Conservation (phyloP, 2,797 vertebrate genomes). For the Poeciliopsis presidionis region DNA sequence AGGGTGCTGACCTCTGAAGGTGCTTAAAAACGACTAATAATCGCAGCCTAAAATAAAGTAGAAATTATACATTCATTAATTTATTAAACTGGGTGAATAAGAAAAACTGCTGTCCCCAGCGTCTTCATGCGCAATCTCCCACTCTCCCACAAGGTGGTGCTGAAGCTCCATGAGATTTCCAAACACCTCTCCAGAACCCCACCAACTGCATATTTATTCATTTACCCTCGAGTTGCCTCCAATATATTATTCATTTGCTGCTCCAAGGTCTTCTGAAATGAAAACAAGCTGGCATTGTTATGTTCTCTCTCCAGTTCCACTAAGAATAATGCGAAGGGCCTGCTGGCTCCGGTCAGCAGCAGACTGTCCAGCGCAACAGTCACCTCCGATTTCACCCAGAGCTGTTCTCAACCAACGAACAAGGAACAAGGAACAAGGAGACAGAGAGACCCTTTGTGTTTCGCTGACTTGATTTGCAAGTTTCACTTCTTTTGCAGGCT, state of each 20-base stretch:
- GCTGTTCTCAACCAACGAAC: slow-evolving; percentile 35
- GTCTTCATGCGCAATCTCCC: slow-evolving; percentile 17
- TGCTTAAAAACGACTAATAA: neutral
- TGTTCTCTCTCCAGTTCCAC: slow-evolving; percentile 62
- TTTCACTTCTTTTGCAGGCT: slow-evolving; percentile 27
- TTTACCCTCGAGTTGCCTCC: slow-evolving; percentile 69
- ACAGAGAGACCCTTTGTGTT: slow-evolving; percentile 26
- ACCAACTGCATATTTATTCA: slow-evolving; percentile 66
- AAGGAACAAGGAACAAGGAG: slow-evolving; percentile 24
- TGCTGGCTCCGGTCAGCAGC: slow-evolving; percentile 45
- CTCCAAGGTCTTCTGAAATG: slow-evolving; percentile 67
- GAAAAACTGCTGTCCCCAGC: neutral
- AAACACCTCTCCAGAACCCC: slow-evolving; percentile 19
- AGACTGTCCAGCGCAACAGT: slow-evolving; percentile 35
- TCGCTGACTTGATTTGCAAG: slow-evolving; percentile 38
- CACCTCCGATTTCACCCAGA: slow-evolving; percentile 39
- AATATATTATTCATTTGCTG: slow-evolving; percentile 76
- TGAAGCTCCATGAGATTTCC: slow-evolving; percentile 68
- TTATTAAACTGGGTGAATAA: neutral
- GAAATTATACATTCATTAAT: neutral
- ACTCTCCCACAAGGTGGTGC: slow-evolving; percentile 64
- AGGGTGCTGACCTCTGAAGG: slow-evolving; percentile 14
- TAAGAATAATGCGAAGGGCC: slow-evolving; percentile 57
- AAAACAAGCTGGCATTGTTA: slow-evolving; percentile 65
- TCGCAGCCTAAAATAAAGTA: slow-evolving; percentile 2